A percentile compares a stretch with the other conserved stretches of the same genome.
Conservation (phyloP, 2,113 vertebrate species). For the Sebastes schlegelii region DNA sequence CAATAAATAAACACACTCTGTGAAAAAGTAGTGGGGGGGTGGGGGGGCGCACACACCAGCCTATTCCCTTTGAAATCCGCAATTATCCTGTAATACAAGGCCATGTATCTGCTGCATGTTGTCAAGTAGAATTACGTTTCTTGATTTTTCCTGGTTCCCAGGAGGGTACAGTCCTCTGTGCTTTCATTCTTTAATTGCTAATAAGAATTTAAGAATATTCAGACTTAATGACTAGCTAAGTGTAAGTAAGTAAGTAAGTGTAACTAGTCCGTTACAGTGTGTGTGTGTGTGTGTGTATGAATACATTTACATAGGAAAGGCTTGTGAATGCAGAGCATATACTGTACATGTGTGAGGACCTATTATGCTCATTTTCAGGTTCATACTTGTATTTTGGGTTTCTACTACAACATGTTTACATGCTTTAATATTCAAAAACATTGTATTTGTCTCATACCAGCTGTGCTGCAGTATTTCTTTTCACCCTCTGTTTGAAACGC, state of each 20-base stretch:
- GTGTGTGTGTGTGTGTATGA: conserved; percentile 2
- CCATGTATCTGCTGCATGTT: conserved; percentile 64
- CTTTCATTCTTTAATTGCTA: conserved; percentile 73
- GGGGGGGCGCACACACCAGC: conserved; percentile 41
- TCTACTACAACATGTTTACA: no score
- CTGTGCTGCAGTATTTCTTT: no score
- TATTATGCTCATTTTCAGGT: no score
- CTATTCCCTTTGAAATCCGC: conserved; percentile 55
- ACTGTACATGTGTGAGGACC: no score
- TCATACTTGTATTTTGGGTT: no score
- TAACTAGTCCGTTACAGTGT: conserved; percentile 28
- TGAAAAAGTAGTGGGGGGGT: neutral
- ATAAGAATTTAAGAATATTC: conserved; percentile 75
- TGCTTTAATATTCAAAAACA: no score
- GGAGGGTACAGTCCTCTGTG: conserved; percentile 59
- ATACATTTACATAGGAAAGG: no score
- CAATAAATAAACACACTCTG: conserved; percentile 65
- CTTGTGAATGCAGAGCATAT: no score
- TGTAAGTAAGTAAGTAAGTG: conserved; percentile 18
- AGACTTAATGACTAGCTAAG: conserved; percentile 59
- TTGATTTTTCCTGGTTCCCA: conserved; percentile 68
- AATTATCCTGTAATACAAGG: conserved; percentile 66
- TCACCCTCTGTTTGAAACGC: no score
- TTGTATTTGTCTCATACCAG: no score
- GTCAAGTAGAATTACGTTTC: conserved; percentile 70